Base-by-base conservation (phyloP, 2,797 vertebrate genomes). In the Percopsis omiscomaycus region DNA sequence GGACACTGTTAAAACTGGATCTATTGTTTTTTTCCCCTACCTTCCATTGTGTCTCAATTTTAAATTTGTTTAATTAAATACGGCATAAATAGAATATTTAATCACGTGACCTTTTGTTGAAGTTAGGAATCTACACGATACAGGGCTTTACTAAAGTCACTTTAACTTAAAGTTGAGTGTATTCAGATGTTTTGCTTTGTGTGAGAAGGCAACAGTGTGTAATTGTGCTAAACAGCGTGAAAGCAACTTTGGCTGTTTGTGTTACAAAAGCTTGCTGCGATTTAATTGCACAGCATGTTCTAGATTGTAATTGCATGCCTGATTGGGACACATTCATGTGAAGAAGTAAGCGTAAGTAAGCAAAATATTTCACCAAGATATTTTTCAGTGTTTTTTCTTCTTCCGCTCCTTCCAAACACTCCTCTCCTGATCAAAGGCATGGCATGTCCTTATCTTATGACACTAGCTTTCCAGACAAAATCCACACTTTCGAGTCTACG, bases 401-500 rank as follows among this genome's bases (percentile, higher is more conserved):
- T 80, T 63, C 55, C 77, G 77, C 79, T 81, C 84, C 83, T 83
- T 75, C 47, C 59, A 82, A 86, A 80, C 66, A 82, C 81, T 80
- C 77, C 73, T 78, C 68, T 75, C 62, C 68, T 81, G 86, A 89
- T 90, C 86, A 89, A 89, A 89, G 86, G 65, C 71, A 48, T 70
- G 71, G 58, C 78, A 63, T 84, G 82, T 86, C 77, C 84, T 83
- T 86, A 88, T 84, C 72, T 80, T 67, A 71, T 32, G 69, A 83
- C 75, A 78, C 53, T 80, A 79, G 82, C 78, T 82, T 83, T 68
- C 75, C 61, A 77, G 76, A 78, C 75, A 66, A 74, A 83, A 82
- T 83, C 84, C 79, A 84, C 84, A 84, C 56, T 3, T 9, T 12
- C 51, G 66, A 68, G 70, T 65, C 80, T 79, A 71, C 48, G 61